Evolutionary conservation across 2,797 vertebrate genomes (phyloP), one percentile per base, ranked within the genome.

Genomic region (Dipus sagitta): DNA sequence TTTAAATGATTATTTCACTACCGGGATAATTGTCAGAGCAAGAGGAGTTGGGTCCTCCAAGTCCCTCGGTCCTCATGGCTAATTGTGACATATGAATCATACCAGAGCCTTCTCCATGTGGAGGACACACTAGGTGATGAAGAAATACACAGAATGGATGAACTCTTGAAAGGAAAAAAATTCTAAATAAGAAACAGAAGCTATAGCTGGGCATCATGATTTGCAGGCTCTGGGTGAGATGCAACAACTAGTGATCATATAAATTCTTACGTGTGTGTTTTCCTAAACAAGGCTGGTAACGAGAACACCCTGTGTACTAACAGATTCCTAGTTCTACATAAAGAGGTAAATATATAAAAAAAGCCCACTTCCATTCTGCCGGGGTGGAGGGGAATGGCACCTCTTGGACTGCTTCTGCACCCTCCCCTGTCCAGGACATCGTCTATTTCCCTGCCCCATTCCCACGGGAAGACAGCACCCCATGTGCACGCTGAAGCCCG

Each of bases 91-190:
- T 13, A 38, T n/a, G 85, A 47, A 80, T 93, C 86, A 75, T 71
- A 90, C 84, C 90, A 94, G 92, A 94, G 67, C 83, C 71, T 87
- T 52, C 34, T 62, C 17, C 10, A 18, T 38, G 42, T 32, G 75
- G 68, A 93, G 77, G 42, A 47, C 72, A 81, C 15, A 0, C 32
- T 47, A 76, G 75, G 86, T 81, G 94, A 90, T 90, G 67, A 88
- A 96, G 76, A 72, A 90, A 34, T 7, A 14, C 34, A 52, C 7
- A 0, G 74, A 82, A 47, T 2, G 2, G 75, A 38, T 38, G 38
- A 38, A 38, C 38, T 38, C 38, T 38, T 38, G 77, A 6, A 38
- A 38, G 38, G 58, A 38, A 71, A n/a, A 58, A 82, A 65, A 58
- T 5, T 60, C 65, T 47, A 47, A 47, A 47, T 47, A 47, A 47